Evolutionary conservation across 2,113 vertebrate genomes (phyloP), one percentile per base, ranked within the genome.

Genomic region (Pangasianodon hypophthalmus): DNA sequence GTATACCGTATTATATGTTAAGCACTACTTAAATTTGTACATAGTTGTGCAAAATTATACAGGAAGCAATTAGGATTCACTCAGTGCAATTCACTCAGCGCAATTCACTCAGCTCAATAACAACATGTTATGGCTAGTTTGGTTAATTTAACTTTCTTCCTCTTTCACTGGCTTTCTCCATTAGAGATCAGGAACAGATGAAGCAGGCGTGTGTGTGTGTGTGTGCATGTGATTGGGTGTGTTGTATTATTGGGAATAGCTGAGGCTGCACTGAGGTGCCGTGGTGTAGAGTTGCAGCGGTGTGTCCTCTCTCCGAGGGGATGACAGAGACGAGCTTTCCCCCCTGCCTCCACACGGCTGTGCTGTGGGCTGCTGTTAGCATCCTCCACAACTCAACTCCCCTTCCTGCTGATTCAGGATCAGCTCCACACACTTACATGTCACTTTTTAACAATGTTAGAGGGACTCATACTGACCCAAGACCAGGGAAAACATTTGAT

Each of bases 281-380:
- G 64, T 73, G 87, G 77, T 88, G 64, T 82, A 82, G 87, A 67
- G 46, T 69, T 82, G 58, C 87, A 88, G 48, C 19, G 7, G 73
- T 37, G 75, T 87, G 86, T 71, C 79, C 79, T 82, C 86, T 50
- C 67, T 85, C 75, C 21, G 60, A 81, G 90, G 83, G 86, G 86
- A 87, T 67, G 86, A 77, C 84, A 80, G 84, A 64, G 41, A 7
- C 19, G 50, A 92, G 87, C 89, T 83, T 90, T 88, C 87, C 90
- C 90, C 67, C 88, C 87, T 85, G 85, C 90, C 50, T 91, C 90
- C 92, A 92, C 92, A 91, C 85, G 90, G 90, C 88, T 91, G 90
- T 91, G 90, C 92, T 92, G 88, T 90, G 90, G 90, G 80, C 87
- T 92, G 84, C 88, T 90, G 90, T 91, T 88, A 88, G 71, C 87